Evolutionary conservation across 53 echinoderm and acorn worm species (phyloP), one percentile per base, ranked within the genome.

Genomic region (Echinometra lucunter): DNA sequence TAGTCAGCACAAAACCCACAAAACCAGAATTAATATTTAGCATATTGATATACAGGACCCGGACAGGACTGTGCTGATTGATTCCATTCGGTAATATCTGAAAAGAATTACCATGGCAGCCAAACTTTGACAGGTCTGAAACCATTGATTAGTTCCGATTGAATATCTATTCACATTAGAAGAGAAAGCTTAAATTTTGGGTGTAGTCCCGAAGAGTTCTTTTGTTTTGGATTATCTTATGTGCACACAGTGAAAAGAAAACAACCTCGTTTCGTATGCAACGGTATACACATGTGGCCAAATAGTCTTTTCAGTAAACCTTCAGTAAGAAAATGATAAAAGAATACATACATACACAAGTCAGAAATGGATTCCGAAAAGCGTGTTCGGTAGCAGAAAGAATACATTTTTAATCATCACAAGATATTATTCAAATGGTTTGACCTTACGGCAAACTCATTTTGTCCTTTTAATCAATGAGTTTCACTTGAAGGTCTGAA

Each of bases 141-240:
- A 38, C 38, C 19, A 38, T 42, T 42, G 28, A 78, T 78, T 78
- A 21, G 19, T 72, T 72, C 32, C 35, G 72, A 72, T 9, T 78
- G 19, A 38, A 23, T 37, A 40, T 6, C 38, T 42, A 42, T 78
- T 78, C 38, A 78, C 38, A 38, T 21, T 78, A 42, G 42, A 78
- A 78, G 19, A 42, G 38, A 78, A 78, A 78, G 78, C 78, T 78
- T 78, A 42, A 38, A 40, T 78, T 78, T 78, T 78, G 78, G 78
- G 78, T 78, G 78, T 78, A 40, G 78, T 78, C 78, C 78, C 38
- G 42, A 40, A 78, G 2, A 78, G 1, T 78, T 78, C 78, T 78
- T 78, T 78, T 78, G 78, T 78, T 38, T 78, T 32, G 32, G 35
- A 13, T 21, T 78, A 78, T 78, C 38, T 19, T 40, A 4, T 78